phyloP scores from a whole-genome alignment of 2,888 invertebrate species.

The Venustoraphidia nigricollis region DNA sequence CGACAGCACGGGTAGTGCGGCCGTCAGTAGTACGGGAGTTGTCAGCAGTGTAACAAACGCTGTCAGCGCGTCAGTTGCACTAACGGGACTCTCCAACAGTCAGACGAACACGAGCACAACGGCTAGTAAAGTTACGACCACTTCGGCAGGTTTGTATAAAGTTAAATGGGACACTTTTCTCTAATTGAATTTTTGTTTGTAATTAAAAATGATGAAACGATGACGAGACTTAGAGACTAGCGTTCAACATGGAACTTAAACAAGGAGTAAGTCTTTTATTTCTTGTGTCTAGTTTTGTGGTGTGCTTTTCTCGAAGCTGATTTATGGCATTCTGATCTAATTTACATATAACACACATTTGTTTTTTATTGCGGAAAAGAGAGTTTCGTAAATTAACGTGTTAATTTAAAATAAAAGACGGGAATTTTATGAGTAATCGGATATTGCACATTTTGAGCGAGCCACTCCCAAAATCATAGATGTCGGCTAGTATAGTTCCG shows the following conservation, averaged over 20 bases:
- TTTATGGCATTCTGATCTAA: conserved; percentile 15
- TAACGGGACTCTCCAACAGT: conserved; percentile 17
- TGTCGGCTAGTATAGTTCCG: too few species aligned
- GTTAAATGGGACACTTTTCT: too few species aligned
- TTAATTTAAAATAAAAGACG: too few species aligned
- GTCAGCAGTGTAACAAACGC: conserved; percentile 8
- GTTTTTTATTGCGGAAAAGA: too few species aligned
- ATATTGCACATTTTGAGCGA: too few species aligned
- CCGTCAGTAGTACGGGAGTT: conserved; percentile 15
- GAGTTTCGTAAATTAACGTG: too few species aligned
- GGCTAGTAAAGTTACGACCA: conserved; percentile 27
- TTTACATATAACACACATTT: too few species aligned
- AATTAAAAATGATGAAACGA: conserved; percentile 18
- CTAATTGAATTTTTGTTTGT: too few species aligned
- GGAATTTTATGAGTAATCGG: too few species aligned
- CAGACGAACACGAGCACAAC: conserved; percentile 21
- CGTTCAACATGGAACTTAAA: conserved; percentile 6
- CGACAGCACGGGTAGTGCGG: conserved; percentile 14
- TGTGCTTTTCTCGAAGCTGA: conserved; percentile 9
- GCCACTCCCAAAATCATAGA: too few species aligned
- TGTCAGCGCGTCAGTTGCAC: conserved; percentile 2
- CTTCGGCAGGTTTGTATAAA: conserved; percentile 22
- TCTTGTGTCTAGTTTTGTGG: background rate
- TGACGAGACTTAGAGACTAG: conserved; percentile 18
- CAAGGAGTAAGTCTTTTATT: too few species aligned